Percentiles rank a stretch among this genome's conserved stretches.
These are phyloP conservation scores for Girardinichthys multiradiatus DNA, from an alignment of 2,113 vertebrate genomes.

Conservation along the genomic window DNA sequence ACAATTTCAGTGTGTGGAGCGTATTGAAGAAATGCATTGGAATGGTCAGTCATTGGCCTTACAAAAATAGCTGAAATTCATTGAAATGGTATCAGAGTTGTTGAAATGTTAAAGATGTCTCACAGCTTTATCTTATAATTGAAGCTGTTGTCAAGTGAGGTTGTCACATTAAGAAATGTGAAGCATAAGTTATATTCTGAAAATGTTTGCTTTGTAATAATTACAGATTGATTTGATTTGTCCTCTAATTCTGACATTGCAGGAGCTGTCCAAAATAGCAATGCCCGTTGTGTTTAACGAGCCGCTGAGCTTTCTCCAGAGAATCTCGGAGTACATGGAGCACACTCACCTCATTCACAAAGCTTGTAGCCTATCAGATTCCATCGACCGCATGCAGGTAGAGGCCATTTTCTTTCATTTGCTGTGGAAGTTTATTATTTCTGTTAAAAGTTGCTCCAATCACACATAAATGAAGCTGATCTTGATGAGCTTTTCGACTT, in stretches of 20 bases:
- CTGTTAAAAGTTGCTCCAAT: neutral
- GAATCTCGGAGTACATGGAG: slow-evolving; percentile 98
- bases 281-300: slow-evolving; percentile 98
- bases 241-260: neutral
- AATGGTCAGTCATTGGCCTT: slow-evolving; percentile 84
- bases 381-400: slow-evolving; percentile 95
- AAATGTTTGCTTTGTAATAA: neutral
- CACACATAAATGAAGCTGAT: no score
- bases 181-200: neutral
- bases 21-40: slow-evolving; percentile 97
- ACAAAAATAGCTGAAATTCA: neutral
- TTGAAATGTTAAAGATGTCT: neutral
- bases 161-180: neutral
- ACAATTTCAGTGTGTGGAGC: slow-evolving; percentile 95
- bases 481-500: neutral
- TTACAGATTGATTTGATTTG: neutral
- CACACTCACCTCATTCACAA: slow-evolving; percentile 91
- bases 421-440: neutral
- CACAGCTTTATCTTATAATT: neutral
- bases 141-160: neutral
- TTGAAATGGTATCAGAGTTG: neutral
- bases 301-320: slow-evolving; percentile 94
- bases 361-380: slow-evolving; percentile 85
- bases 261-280: slow-evolving; percentile 97
- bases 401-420: neutral